These are phyloP conservation scores for Drosophila repleta DNA, from an alignment of 1,140 invertebrate genomes.

Conservation along the genomic window DNA sequence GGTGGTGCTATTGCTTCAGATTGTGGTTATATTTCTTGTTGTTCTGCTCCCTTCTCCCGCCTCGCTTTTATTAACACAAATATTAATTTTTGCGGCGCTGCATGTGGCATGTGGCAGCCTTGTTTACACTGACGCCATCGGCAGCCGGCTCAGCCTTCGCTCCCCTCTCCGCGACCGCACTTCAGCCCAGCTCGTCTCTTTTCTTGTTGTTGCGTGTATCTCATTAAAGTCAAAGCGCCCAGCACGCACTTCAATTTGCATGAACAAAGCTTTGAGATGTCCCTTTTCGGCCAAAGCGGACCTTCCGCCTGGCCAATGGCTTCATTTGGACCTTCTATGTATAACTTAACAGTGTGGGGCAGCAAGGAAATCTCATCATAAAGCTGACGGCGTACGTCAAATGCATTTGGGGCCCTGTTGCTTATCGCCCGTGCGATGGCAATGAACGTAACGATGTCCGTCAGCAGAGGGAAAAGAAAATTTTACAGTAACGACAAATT, in stretches of 20 bases:
- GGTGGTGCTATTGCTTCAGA: not conserved
- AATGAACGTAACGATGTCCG: constrained; percentile 67
- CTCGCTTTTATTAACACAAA: constrained; percentile 78
- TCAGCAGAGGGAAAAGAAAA: constrained; percentile 42
- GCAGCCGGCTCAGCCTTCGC: constrained; percentile 21
- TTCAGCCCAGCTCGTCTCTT: constrained; percentile 33
- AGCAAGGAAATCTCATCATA: constrained; percentile 44
- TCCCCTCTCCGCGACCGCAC: not conserved
- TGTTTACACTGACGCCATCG: constrained; percentile 77
- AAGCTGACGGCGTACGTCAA: constrained; percentile 21
- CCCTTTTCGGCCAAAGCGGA: constrained; percentile 30
- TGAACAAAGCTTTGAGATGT: constrained; percentile 64
- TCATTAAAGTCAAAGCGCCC: constrained; percentile 65
- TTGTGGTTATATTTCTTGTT: constrained; percentile 12
- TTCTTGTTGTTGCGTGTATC: constrained; percentile 64
- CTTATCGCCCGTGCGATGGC: constrained; percentile 29
- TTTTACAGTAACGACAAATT: constrained; percentile 51
- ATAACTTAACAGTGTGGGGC: constrained; percentile 55
- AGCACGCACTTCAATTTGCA: constrained; percentile 77
- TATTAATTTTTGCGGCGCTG: constrained; percentile 80
- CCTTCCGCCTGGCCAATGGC: constrained; percentile 56
- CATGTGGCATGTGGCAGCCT: constrained; percentile 68
- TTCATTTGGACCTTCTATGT: constrained; percentile 61
- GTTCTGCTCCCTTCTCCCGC: constrained; percentile 3
- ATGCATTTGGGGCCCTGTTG: constrained; percentile 52